A percentile compares a stretch with the other conserved stretches of the same genome.
Conservation (phyloP, 2,888 invertebrate genomes). For the Venusia cambrica region DNA sequence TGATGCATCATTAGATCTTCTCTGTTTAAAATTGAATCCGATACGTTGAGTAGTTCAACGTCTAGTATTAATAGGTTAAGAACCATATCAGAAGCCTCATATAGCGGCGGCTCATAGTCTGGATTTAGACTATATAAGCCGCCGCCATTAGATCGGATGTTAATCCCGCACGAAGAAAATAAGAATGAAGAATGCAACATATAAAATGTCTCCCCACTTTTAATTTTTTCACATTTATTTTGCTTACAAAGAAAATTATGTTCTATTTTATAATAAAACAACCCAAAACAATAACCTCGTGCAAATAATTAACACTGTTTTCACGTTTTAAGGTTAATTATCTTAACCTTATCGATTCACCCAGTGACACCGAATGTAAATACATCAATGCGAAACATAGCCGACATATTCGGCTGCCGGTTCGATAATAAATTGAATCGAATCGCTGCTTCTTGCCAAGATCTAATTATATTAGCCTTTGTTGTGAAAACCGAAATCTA, state of each 20-base stretch:
- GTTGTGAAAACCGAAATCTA: constrained; percentile 38
- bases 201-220: no score
- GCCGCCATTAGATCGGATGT: no score
- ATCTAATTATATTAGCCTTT: constrained; percentile 66
- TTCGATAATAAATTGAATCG: constrained; percentile 54
- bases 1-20: constrained; percentile 8
- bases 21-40: no score
- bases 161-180: no score
- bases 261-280: not conserved
- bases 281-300: not conserved
- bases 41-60: no score
- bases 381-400: constrained; percentile 26
- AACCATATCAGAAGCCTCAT: no score
- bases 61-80: no score
- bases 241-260: not conserved
- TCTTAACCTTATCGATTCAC: constrained; percentile 7
- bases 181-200: no score
- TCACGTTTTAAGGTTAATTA: not conserved
- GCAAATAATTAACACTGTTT: constrained; percentile 8
- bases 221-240: no score
- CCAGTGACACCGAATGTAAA: constrained; percentile 19
- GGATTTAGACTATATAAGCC: no score
- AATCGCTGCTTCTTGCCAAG: constrained; percentile 51
- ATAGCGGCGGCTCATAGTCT: no score
- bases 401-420: constrained; percentile 25